Percentiles rank a stretch among this genome's conserved stretches.
phyloP scores from a whole-genome alignment of 64 coral and sea anemone genomes.

The Astreopora myriophthalma region DNA sequence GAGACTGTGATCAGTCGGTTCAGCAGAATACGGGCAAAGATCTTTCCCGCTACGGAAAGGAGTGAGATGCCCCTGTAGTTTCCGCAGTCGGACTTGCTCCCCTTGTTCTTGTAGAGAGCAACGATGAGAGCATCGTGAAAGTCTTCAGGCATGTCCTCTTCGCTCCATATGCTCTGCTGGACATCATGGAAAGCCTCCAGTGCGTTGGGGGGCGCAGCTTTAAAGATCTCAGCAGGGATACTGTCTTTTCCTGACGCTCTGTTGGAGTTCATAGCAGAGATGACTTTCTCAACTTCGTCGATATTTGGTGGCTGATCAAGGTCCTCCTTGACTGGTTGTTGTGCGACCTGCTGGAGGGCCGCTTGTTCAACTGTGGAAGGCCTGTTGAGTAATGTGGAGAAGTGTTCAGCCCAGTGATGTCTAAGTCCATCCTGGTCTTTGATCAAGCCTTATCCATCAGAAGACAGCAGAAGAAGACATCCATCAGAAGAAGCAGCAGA shows the following conservation, averaged over 20 bases:
- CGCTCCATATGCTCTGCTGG: constrained; percentile 46
- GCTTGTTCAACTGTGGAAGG: constrained; percentile 24
- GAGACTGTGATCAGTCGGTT: constrained; percentile 47
- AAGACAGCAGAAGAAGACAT: constrained; percentile 27
- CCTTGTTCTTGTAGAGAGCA: constrained; percentile 67
- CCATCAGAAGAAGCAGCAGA: constrained; percentile 44
- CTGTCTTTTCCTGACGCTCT: constrained; percentile 60
- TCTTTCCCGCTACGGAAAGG: constrained; percentile 54
- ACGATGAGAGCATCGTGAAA: constrained; percentile 47
- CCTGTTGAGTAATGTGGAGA: constrained; percentile 28
- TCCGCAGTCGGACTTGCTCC: constrained; percentile 19
- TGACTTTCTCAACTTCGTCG: constrained; percentile 64
- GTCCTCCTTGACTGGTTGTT: too few species aligned
- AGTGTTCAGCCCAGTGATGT: constrained; percentile 24
- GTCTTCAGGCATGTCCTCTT: constrained; percentile 63
- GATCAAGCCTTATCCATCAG: constrained; percentile 44
- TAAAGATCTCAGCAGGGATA: constrained; percentile 44
- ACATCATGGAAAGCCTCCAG: constrained; percentile 56
- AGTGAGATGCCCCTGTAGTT: constrained; percentile 66
- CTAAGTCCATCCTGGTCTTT: constrained; percentile 47
- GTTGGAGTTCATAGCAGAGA: constrained; percentile 12
- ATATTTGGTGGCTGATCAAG: constrained; percentile 27
- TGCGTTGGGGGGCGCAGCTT: background rate
- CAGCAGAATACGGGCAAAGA: constrained; percentile 38
- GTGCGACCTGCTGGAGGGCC: background rate